These are phyloP conservation scores for Dinocampus coccinellae DNA, from an alignment of 2,888 invertebrate genomes.

Conservation along the genomic window DNA sequence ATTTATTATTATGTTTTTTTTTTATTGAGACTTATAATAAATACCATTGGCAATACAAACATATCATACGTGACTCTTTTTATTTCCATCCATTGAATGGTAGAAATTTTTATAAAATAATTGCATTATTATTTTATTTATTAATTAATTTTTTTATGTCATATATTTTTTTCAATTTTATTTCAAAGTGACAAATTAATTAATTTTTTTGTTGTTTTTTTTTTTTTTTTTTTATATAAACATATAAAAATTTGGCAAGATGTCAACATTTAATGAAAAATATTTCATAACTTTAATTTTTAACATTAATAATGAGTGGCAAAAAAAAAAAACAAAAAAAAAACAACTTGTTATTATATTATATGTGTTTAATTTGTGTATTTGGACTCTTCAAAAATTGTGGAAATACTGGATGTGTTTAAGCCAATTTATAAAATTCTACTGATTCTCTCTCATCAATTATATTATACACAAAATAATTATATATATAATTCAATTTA, in stretches of 20 bases:
- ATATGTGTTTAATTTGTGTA: background rate
- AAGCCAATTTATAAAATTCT: background rate
- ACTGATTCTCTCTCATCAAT: background rate
- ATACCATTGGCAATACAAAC: too few relatives aligned
- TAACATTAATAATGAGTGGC: background rate
- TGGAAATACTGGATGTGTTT: background rate
- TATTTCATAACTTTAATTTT: background rate
- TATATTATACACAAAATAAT: slow-evolving; percentile 27
- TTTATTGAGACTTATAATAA: too few relatives aligned
- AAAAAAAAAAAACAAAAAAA: background rate
- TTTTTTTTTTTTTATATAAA: background rate
- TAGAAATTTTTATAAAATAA: too few relatives aligned
- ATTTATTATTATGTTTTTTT: too few relatives aligned
- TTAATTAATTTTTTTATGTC: too few relatives aligned
- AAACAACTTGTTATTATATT: background rate
- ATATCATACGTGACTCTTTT: too few relatives aligned
- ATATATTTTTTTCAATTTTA: too few relatives aligned
- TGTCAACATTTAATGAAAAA: background rate
- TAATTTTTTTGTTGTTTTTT: too few relatives aligned
- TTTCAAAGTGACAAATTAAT: too few relatives aligned
- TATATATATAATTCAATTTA: slow-evolving; percentile 17
- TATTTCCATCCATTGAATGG: too few relatives aligned
- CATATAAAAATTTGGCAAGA: background rate
- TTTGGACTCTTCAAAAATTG: background rate
- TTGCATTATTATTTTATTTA: too few relatives aligned